Base-by-base conservation (phyloP, 2,113 vertebrate genomes). In the Paralichthys olivaceus region DNA sequence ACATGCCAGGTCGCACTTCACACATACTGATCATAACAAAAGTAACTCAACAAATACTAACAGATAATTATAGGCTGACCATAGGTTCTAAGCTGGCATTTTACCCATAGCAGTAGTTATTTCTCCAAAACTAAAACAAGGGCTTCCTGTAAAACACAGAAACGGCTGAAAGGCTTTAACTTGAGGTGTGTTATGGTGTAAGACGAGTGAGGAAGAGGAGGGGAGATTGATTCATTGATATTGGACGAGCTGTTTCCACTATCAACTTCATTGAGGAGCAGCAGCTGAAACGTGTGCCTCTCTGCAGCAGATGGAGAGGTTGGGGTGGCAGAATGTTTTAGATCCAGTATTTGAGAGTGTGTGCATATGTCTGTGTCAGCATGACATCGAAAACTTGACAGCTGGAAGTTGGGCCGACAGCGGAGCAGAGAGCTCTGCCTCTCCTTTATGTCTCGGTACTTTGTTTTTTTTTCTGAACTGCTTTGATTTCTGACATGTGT, bases 361-460 rank as follows among this genome's bases (percentile, higher is more conserved):
- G 58, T 72, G 55, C 20, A 49, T 45, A n/a, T 22, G 67, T 87
- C 54, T 69, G 49, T 58, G 69, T 80, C 73, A 75, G 64, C 76
- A 55, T 28, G 79, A 57, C 58, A 69, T 54, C 0, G 47, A 68
- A 43, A 75, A 19, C 32, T 59, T 75, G 84, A 84, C 88, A 88
- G 81, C 67, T 28, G 40, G 60, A 32, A 63, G 59, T 26, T 47
- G 66, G 1, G 55, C 43, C 62, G 71, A 72, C 66, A 78, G 15
- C 69, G 71, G 82, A 79, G 64, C 19, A n/a, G 60, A 69, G 20
- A 17, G 45, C 17, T 2, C 40, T 43, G 40, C 40, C 40, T 43
- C 40, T 43, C 40, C 7, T 43, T 11, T 17, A 19, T 0, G 6
- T 11, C 15, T 49, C 45, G 7, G 17, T 49, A 19, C 45, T 19